Evolutionary conservation across 2,113 vertebrate species (phyloP), one percentile per base, ranked within the genome.

Genomic region (Odobenus rosmarus): DNA sequence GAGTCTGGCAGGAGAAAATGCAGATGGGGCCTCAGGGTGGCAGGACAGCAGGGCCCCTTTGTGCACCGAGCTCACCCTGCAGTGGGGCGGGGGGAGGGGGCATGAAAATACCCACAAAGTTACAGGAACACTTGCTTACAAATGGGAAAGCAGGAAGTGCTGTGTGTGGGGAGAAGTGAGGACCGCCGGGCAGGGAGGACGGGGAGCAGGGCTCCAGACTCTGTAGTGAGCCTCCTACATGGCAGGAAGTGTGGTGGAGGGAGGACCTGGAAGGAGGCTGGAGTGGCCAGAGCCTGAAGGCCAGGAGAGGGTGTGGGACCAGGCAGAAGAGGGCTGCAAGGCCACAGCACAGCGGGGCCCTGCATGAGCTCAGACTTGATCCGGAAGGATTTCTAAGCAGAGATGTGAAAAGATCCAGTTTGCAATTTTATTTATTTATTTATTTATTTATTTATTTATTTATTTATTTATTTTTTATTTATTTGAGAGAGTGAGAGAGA

Each of bases 301-400:
- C 74, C 7, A 28, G 42, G 39, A 46, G 72, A 49, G 42, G 74
- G 74, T 18, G 26, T 49, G 74, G 74, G 14, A 49, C 26, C 42
- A 77, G 42, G 74, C 14, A 9, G 42, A 49, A 77, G 13, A 77
- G 24, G 72, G 42, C 42, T 49, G 14, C 1, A 1, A 46, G 72
- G 83, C 59, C 64, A 67, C 19, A 11, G 26, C 55, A 9, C 4
- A 15, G 0, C 15, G 36, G 24, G 46, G 42, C 3, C 39, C 33
- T 1, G 4, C 49, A 1, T 0, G 0, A 51, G 42, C 31, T 62
- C 19, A 3, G 33, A 31, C 31, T 61, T 79, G 1, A 49, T 5
- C 49, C 16, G 24, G 61, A 79, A 39, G 55, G 28, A 39, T 3
- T 72, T 23, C 36, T 74, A 79, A 28, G 16, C n/a, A 59, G 88